Evolutionary conservation across 2,888 invertebrate species (phyloP).

Genomic region (Isoperla grammatica): DNA sequence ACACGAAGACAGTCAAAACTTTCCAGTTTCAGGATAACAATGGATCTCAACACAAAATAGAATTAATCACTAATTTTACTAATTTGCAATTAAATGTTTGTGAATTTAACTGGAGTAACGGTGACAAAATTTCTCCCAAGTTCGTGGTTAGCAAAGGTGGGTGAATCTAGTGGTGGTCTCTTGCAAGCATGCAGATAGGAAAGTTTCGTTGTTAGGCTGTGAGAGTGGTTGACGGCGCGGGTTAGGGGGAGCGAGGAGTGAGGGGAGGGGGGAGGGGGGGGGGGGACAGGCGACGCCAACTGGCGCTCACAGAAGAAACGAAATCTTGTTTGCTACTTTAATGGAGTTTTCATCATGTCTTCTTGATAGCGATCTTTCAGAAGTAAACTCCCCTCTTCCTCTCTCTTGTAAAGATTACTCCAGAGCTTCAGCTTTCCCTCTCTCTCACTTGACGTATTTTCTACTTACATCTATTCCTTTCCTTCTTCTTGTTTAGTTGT

Average conservation of each 20-base stretch:
- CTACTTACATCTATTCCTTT: too few relatives aligned
- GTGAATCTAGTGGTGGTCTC: neutral
- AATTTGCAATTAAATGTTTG: conserved; percentile 16
- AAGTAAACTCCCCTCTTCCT: too few relatives aligned
- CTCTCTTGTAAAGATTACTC: too few relatives aligned
- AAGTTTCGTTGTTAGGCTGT: neutral
- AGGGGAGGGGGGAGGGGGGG: neutral
- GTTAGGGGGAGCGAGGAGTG: neutral
- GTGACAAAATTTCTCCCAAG: neutral
- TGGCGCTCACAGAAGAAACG: conserved; percentile 4
- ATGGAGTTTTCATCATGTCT: conserved; percentile 9
- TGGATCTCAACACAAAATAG: neutral
- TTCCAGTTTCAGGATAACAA: too few relatives aligned
- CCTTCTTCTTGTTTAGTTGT: too few relatives aligned
- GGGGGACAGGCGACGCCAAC: neutral
- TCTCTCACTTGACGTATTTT: too few relatives aligned
- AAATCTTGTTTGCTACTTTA: conserved; percentile 9
- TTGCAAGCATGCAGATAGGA: neutral
- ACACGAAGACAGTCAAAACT: too few relatives aligned
- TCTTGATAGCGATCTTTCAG: neutral
- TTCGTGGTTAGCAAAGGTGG: neutral
- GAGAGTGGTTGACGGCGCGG: neutral
- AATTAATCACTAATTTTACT: conserved; percentile 8
- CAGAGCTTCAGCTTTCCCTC: too few relatives aligned
- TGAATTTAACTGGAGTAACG: neutral